phyloP scores from a whole-genome alignment of 2,888 invertebrate genomes.

The Pantelozetes paolii region DNA sequence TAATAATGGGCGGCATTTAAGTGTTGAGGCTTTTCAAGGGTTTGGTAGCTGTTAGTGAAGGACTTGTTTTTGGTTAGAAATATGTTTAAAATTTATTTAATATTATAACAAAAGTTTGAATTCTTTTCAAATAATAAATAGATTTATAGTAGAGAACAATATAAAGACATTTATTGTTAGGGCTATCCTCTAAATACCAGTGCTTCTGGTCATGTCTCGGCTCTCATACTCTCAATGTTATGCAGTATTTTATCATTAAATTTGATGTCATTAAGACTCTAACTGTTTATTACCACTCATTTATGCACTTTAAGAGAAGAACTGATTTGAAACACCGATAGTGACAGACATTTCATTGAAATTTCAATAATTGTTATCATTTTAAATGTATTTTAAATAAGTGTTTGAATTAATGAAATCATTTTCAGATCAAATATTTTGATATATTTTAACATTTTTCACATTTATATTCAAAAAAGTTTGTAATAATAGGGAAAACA shows the following conservation, averaged over 20 bases:
- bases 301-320: not conserved
- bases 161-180: constrained; percentile 9
- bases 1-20: constrained; percentile 21
- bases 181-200: not conserved
- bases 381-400: not conserved
- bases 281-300: constrained; percentile 18
- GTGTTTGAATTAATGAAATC: too few species aligned
- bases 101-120: not conserved
- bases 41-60: not conserved
- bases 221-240: too few species aligned
- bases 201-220: not conserved
- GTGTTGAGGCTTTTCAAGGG: not conserved
- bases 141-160: not conserved
- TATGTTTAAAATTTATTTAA: not conserved
- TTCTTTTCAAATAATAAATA: not conserved
- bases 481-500: too few species aligned
- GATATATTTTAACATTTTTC: not conserved
- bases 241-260: constrained; percentile 1
- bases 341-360: not conserved
- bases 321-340: not conserved
- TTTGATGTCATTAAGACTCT: constrained; percentile 6
- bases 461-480: too few species aligned
- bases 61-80: constrained; percentile 8
- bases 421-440: not conserved
- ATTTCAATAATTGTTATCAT: not conserved